phyloP scores from a whole-genome alignment of 2,797 vertebrate species.

The Argentina silus region DNA sequence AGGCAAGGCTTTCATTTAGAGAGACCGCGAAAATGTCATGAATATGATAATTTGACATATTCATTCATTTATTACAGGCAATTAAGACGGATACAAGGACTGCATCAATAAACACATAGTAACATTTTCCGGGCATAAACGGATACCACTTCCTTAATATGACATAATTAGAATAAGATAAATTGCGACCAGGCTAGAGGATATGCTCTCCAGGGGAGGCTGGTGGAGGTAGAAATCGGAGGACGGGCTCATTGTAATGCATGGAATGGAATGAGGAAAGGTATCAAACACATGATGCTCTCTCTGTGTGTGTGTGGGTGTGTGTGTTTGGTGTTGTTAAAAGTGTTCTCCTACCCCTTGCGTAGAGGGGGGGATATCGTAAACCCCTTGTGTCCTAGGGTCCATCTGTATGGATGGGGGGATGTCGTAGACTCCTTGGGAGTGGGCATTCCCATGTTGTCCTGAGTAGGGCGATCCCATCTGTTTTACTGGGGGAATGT shows the following conservation, averaged over 20 bases:
- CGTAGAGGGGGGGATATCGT: conserved; percentile 77
- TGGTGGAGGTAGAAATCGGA: not conserved
- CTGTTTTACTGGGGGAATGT: conserved; percentile 84
- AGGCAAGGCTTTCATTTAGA: conserved; percentile 65
- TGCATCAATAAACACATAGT: conserved; percentile 44
- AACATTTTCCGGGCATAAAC: conserved; percentile 32
- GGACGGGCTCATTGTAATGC: too few relatives aligned
- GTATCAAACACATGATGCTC: not conserved
- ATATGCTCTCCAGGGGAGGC: conserved; percentile 4
- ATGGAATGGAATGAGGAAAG: too few relatives aligned
- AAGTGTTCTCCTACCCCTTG: conserved; percentile 84
- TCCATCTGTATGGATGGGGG: conserved; percentile 70
- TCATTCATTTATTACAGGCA: conserved; percentile 54
- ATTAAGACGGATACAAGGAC: conserved; percentile 60
- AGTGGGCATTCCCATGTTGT: conserved; percentile 70
- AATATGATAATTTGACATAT: conserved; percentile 56
- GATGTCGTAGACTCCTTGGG: conserved; percentile 82
- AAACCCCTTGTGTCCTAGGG: conserved; percentile 70
- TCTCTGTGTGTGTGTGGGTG: conserved; percentile 19
- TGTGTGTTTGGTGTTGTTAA: not conserved
- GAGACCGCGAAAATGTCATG: conserved; percentile 57
- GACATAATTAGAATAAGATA: conserved; percentile 23
- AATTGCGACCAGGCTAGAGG: not conserved
- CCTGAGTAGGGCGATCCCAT: conserved; percentile 67
- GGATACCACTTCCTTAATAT: conserved; percentile 35